phyloP scores from a whole-genome alignment of 2,797 vertebrate genomes.

The Mergus octosetaceus region DNA sequence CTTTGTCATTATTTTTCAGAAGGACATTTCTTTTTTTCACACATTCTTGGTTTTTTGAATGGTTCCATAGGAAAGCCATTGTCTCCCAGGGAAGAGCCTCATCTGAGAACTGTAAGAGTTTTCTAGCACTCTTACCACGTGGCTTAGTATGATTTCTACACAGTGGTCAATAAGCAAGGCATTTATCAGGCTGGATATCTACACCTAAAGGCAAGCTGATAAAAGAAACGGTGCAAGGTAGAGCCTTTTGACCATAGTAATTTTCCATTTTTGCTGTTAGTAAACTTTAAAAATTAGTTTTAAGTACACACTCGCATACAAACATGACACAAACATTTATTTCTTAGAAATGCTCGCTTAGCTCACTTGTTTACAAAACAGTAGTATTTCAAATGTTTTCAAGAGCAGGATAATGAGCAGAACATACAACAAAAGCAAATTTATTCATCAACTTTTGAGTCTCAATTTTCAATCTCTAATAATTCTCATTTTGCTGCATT shows the following conservation, averaged over 20 bases:
- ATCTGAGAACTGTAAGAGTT: neutral
- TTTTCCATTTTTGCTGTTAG: neutral
- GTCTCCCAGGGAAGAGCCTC: neutral
- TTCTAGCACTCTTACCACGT: neutral
- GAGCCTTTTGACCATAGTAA: neutral
- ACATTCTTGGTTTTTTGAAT: neutral
- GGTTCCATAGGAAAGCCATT: neutral
- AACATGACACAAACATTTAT: neutral
- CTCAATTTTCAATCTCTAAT: neutral
- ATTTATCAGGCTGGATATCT: neutral
- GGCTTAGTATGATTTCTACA: neutral
- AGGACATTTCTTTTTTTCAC: neutral
- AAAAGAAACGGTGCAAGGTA: neutral
- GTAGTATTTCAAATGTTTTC: neutral
- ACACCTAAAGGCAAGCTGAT: neutral
- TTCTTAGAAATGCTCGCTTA: neutral
- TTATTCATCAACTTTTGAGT: neutral
- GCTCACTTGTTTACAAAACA: neutral
- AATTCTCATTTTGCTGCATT: neutral
- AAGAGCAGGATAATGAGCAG: neutral
- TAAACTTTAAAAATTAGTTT: neutral
- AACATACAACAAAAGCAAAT: neutral
- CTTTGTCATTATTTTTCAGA: constrained; percentile 33
- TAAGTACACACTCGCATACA: neutral
- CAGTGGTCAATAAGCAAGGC: neutral